phyloP scores from a whole-genome alignment of 2,888 invertebrate species.

The Hirtodrosophila duncani region DNA sequence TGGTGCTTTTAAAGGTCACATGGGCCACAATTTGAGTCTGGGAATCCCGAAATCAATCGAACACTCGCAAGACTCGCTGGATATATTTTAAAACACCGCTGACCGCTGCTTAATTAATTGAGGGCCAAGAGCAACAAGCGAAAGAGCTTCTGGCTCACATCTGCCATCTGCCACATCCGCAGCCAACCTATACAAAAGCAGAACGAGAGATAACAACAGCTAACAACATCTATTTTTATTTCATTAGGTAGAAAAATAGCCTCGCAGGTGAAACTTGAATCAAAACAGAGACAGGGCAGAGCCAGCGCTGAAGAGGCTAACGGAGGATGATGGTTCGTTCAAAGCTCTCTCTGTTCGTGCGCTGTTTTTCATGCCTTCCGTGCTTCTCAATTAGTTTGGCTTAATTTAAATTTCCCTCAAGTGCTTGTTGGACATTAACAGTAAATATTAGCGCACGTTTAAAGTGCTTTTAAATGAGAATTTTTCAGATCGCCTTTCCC shows the following conservation, averaged over 20 bases:
- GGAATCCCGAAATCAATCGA: too few species aligned
- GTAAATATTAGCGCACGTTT: slow-evolving; percentile 47
- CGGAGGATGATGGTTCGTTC: too few species aligned
- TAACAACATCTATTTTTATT: slow-evolving; percentile 63
- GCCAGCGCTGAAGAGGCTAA: slow-evolving; percentile 9
- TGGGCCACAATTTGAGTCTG: too few species aligned
- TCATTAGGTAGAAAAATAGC: slow-evolving; percentile 68
- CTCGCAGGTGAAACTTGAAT: slow-evolving; percentile 34
- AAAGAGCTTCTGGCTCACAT: too few species aligned
- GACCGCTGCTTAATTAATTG: too few species aligned
- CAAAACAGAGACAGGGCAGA: slow-evolving; percentile 19
- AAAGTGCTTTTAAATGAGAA: slow-evolving; percentile 25
- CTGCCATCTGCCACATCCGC: too few species aligned
- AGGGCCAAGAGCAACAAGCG: too few species aligned
- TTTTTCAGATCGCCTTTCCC: slow-evolving; percentile 19
- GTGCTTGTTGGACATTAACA: slow-evolving; percentile 56
- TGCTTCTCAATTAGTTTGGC: slow-evolving; percentile 59
- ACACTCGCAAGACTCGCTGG: too few species aligned
- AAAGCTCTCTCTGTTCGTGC: too few species aligned
- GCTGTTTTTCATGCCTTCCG: slow-evolving; percentile 16
- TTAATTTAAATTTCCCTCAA: slow-evolving; percentile 67
- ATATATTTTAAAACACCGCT: too few species aligned
- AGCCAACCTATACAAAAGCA: slow-evolving; percentile 14
- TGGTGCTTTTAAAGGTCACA: too few species aligned
- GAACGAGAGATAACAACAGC: slow-evolving; percentile 23